Percentiles rank a stretch among this genome's conserved stretches.
Conservation (phyloP, 2,888 invertebrate genomes). For the Pseudococcus viburni region DNA sequence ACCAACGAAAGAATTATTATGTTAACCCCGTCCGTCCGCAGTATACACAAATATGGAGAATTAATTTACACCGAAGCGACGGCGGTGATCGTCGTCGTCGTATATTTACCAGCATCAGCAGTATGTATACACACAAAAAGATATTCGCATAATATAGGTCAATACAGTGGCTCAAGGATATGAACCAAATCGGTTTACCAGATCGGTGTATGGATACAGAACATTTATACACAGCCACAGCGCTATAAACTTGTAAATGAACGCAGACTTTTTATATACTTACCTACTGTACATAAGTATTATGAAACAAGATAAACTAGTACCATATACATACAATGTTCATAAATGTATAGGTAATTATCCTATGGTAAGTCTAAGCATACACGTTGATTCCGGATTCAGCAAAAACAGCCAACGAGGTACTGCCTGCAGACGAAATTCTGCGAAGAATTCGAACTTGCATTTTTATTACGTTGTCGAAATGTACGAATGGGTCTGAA, state of each 20-base stretch:
- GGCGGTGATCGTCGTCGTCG: not conserved
- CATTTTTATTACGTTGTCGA: not conserved
- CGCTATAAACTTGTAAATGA: slow-evolving; percentile 21
- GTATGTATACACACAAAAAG: slow-evolving; percentile 1
- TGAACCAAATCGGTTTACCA: slow-evolving; percentile 21
- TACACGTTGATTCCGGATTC: slow-evolving; percentile 1
- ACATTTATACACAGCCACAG: not conserved
- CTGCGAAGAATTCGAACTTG: not conserved
- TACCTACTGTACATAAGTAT: not conserved
- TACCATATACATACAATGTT: slow-evolving; percentile 35
- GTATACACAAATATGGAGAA: slow-evolving; percentile 12
- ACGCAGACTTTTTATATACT: slow-evolving; percentile 17
- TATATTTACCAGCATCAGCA: slow-evolving; percentile 7
- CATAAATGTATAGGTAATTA: slow-evolving; percentile 25
- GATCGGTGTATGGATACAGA: slow-evolving; percentile 13
- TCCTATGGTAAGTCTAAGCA: not conserved
- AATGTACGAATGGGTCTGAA: too few species aligned
- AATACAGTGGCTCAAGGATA: slow-evolving; percentile 27
- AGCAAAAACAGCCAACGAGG: not conserved
- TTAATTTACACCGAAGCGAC: slow-evolving; percentile 16
- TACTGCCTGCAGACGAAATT: not conserved
- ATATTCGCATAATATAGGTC: slow-evolving; percentile 35
- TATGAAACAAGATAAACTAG: slow-evolving; percentile 35
- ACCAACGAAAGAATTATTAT: not conserved
- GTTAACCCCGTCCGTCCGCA: not conserved